Evolutionary conservation across 2,113 vertebrate species (phyloP).

Genomic region (Clarias macrocephalus): DNA sequence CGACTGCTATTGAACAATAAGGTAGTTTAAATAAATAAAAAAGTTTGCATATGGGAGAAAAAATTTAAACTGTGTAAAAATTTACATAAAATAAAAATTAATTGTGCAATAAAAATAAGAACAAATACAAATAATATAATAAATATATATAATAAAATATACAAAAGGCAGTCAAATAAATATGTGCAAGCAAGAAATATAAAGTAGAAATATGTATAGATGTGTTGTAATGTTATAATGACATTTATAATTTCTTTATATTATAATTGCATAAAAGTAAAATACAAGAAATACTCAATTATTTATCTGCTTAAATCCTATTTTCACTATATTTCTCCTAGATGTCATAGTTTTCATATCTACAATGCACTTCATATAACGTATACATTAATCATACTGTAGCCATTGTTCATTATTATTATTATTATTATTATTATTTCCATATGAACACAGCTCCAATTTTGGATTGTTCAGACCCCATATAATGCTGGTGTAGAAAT

Average conservation of each 20-base stretch:
- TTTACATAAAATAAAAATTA: too few species aligned
- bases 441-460: too few species aligned
- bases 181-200: not conserved
- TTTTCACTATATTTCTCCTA: not conserved
- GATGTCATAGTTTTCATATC: not conserved
- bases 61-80: too few species aligned
- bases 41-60: too few species aligned
- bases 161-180: not conserved
- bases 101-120: too few species aligned
- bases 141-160: not conserved
- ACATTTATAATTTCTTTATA: not conserved
- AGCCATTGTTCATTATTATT: not conserved
- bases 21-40: too few species aligned
- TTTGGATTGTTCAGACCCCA: too few species aligned
- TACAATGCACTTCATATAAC: not conserved
- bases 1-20: too few species aligned
- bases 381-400: not conserved
- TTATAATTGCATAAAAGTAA: not conserved
- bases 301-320: not conserved
- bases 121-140: not conserved
- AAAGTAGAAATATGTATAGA: not conserved
- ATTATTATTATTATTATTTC: too few species aligned
- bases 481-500: too few species aligned
- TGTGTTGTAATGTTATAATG: not conserved
- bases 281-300: not conserved